Evolutionary conservation across 2,888 invertebrate genomes (phyloP).

Genomic region (Dryococelus australis): DNA sequence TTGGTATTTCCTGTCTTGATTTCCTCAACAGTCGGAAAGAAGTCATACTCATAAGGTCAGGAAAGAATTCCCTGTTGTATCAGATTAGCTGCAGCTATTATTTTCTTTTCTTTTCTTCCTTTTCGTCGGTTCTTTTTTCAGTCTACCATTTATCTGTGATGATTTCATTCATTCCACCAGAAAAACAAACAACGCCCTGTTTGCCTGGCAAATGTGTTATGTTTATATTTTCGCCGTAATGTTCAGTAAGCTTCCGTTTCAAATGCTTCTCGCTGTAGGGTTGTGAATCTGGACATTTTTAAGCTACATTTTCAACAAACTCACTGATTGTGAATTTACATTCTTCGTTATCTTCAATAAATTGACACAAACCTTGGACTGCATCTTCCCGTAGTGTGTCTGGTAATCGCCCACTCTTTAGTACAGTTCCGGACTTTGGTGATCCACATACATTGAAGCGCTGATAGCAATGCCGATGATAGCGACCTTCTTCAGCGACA

Average conservation of each 20-base stretch:
- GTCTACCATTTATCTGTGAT: too few species aligned
- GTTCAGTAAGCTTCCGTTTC: too few species aligned
- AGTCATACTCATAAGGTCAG: background rate
- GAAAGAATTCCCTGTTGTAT: conserved; percentile 12
- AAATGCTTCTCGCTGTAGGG: conserved; percentile 8
- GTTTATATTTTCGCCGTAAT: conserved; percentile 11
- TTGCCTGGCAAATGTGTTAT: conserved; percentile 18
- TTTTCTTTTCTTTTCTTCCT: background rate
- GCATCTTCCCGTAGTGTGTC: background rate
- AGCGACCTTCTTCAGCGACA: too few species aligned
- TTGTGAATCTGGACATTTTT: background rate
- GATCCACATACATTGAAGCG: too few species aligned
- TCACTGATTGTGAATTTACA: background rate
- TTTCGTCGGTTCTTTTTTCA: conserved; percentile 4
- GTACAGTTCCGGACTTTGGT: too few species aligned
- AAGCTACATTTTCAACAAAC: background rate
- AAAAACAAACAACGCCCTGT: conserved; percentile 27
- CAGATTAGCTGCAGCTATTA: background rate
- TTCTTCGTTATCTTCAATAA: background rate
- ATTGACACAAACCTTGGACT: background rate
- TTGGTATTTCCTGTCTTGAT: too few species aligned
- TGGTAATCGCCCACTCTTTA: background rate
- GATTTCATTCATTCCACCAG: background rate
- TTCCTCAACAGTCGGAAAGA: too few species aligned
- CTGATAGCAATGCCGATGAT: too few species aligned